phyloP scores from a whole-genome alignment of 2,113 vertebrate species.

The Lucifuga dentata region DNA sequence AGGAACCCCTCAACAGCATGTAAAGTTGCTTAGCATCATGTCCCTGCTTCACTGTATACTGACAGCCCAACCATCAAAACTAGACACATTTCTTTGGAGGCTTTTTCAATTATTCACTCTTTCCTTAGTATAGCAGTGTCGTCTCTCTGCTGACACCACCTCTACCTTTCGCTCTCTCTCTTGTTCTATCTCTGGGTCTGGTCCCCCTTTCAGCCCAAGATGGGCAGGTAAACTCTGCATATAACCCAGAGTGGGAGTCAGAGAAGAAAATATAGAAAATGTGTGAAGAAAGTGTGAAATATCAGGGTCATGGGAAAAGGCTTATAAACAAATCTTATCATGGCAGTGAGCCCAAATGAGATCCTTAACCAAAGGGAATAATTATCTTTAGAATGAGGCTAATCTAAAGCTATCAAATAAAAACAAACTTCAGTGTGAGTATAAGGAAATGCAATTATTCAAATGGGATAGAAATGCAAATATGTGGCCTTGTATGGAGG shows the following conservation, averaged over 20 bases:
- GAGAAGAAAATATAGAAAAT: conserved; percentile 19
- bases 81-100: conserved; percentile 54
- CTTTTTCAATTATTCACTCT: conserved; percentile 75
- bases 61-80: conserved; percentile 61
- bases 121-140: conserved; percentile 46
- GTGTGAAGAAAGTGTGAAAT: conserved; percentile 12
- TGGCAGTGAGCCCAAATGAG: conserved; percentile 41
- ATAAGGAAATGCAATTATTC: conserved; percentile 69
- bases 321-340: conserved; percentile 56
- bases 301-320: conserved; percentile 39
- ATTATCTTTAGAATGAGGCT: conserved; percentile 54
- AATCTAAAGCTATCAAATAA: conserved; percentile 70
- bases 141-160: conserved; percentile 56
- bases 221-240: conserved; percentile 33
- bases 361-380: conserved; percentile 64
- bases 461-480: conserved; percentile 71
- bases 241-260: conserved; percentile 32
- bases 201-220: conserved; percentile 22
- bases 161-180: conserved; percentile 1
- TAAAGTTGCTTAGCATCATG: conserved; percentile 55
- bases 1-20: conserved; percentile 57
- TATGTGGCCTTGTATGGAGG: conserved; percentile 30
- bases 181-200: conserved; percentile 3
- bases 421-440: conserved; percentile 59
- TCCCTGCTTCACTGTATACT: conserved; percentile 55